Base-by-base conservation (phyloP, 2,888 invertebrate species). In the Quadroppia sp. region DNA sequence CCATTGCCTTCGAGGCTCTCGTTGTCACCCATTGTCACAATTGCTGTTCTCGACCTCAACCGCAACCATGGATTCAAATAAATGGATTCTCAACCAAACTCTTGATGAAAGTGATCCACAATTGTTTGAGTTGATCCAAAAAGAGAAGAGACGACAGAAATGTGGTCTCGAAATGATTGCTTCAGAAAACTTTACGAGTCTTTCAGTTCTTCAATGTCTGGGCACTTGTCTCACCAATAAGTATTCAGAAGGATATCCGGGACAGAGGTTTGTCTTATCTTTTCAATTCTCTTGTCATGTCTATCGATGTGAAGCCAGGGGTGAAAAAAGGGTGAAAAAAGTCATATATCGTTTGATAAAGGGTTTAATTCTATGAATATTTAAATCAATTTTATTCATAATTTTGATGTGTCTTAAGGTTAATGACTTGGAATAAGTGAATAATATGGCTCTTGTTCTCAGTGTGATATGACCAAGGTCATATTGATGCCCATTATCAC, bases 151-250 rank as follows among this genome's bases (percentile, higher is more conserved):
- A 36, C 87, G 98, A 9, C 98, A 98, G 83, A 82, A 84, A 75
- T 85, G 86, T 78, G 93, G 97, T 0, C 84, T 98, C 75, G 98
- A 98, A 84, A 88, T 98, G 88, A 98, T 98, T 81, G 97, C 98
- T 17, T 96, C 95, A 42, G 98, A 96, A 79, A 61, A 71, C 67
- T 71, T 74, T 50, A 74, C 71, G 9, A 71, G 71, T 53, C 32
- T 74, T 23, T 42, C 53, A 1, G 70, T 74, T 2, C 36, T 64
- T 48, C 72, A 50, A 67, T 69, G 84, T 28, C 80, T 86, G 1
- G 84, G 85, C 28, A 84, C 84, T 4, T 85, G 86, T 77, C 81
- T 87, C 74, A 84, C 82, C 75, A 87, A 87, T 81, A 87, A 87
- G 80, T 87, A 87, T 78, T 85, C 86, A 6, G 87, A 87, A 79